A percentile compares a stretch with the other conserved stretches of the same genome.
These are phyloP conservation scores for Argyresthia goedartella DNA, from an alignment of 2,888 invertebrate species.

Conservation along the genomic window DNA sequence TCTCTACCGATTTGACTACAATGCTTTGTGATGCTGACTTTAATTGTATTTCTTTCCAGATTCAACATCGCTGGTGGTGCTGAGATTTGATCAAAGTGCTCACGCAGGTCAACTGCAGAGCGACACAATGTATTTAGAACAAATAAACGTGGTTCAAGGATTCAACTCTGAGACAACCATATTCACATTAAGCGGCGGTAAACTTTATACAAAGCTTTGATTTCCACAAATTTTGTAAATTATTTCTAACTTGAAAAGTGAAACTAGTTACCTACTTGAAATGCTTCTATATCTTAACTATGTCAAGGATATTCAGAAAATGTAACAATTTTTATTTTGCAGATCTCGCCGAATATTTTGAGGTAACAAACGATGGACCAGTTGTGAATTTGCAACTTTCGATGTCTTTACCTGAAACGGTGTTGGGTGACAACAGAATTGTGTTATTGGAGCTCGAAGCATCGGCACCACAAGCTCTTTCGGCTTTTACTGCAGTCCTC, in stretches of 20 bases:
- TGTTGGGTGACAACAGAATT: slow-evolving; percentile 18
- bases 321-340: slow-evolving; percentile 7
- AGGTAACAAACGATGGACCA: slow-evolving; percentile 8
- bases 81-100: neutral
- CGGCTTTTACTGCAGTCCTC: slow-evolving; percentile 21
- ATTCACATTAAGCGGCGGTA: neutral
- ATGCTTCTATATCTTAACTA: too few relatives aligned
- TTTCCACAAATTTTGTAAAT: neutral
- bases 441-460: slow-evolving; percentile 23
- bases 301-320: neutral
- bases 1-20: too few relatives aligned
- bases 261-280: neutral
- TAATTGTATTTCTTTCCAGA: neutral
- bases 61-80: neutral
- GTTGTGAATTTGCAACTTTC: slow-evolving; percentile 15
- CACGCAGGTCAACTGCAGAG: neutral
- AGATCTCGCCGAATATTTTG: slow-evolving; percentile 22
- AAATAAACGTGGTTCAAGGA: neutral
- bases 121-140: neutral
- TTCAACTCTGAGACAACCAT: neutral
- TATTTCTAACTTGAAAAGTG: neutral
- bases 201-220: too few relatives aligned
- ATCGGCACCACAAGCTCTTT: slow-evolving; percentile 17
- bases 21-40: too few relatives aligned
- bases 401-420: slow-evolving; percentile 16